Percentiles rank a stretch among this genome's conserved stretches.
Evolutionary conservation across 2,113 vertebrate species (phyloP).

Genomic region (Sylvietta virens): DNA sequence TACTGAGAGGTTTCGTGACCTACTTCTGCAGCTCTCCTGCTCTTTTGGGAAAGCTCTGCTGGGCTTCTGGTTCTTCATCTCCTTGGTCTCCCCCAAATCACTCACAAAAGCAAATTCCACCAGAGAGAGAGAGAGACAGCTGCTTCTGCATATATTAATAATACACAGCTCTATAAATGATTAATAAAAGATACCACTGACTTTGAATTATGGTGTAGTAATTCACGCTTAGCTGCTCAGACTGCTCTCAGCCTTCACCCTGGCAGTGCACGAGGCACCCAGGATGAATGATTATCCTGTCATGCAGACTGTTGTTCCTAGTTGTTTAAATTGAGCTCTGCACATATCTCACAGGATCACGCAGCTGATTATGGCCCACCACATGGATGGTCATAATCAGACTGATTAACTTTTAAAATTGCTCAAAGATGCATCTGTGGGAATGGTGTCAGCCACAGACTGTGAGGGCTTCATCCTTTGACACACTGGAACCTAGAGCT

Average conservation of each 20-base stretch:
- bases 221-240: conserved; percentile 38
- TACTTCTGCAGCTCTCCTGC: not conserved
- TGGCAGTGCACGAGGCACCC: not conserved
- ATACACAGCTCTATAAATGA: conserved; percentile 5
- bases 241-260: conserved; percentile 16
- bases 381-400: not conserved
- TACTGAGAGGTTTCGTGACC: not conserved
- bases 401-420: not conserved
- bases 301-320: not conserved
- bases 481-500: not conserved
- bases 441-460: not conserved
- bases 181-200: conserved; percentile 22
- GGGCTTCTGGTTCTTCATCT: not conserved
- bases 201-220: conserved; percentile 33
- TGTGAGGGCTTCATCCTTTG: not conserved
- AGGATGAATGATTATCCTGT: conserved; percentile 12
- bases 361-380: not conserved
- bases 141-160: conserved; percentile 44
- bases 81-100: not conserved
- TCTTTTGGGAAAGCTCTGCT: not conserved
- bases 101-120: not conserved
- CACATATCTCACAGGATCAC: fast-evolving
- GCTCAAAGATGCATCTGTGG: not conserved
- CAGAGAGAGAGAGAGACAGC: not conserved
- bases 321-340: not conserved